Evolutionary conservation across 2,113 vertebrate species (phyloP).

Genomic region (Tinamus guttatus): DNA sequence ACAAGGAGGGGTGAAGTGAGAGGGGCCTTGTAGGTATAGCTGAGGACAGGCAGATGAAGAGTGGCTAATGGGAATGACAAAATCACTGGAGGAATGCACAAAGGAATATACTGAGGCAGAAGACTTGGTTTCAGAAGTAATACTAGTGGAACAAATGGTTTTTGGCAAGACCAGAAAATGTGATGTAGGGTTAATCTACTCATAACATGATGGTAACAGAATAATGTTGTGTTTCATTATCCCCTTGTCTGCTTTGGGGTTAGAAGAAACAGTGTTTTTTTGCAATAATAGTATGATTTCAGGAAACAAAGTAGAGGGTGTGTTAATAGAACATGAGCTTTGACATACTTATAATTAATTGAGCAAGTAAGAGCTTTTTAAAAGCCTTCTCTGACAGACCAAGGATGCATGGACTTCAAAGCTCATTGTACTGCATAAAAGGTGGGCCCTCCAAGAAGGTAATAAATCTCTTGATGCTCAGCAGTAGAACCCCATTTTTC

Average conservation of each 20-base stretch:
- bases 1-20: neutral
- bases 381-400: neutral
- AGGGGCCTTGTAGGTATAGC: neutral
- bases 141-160: neutral
- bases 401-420: neutral
- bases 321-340: neutral
- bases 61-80: neutral
- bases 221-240: neutral
- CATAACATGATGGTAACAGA: neutral
- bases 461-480: neutral
- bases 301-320: neutral
- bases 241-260: neutral
- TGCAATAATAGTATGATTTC: neutral
- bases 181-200: neutral
- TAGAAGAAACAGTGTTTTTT: neutral
- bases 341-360: neutral
- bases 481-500: neutral
- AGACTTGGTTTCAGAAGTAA: neutral
- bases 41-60: neutral
- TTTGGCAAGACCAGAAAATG: neutral
- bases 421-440: neutral
- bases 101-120: neutral
- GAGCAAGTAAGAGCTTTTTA: constrained; percentile 1
- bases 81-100: neutral
- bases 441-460: neutral